Conservation (phyloP, 2,888 invertebrate species). For the Oligia fasciuncula region DNA sequence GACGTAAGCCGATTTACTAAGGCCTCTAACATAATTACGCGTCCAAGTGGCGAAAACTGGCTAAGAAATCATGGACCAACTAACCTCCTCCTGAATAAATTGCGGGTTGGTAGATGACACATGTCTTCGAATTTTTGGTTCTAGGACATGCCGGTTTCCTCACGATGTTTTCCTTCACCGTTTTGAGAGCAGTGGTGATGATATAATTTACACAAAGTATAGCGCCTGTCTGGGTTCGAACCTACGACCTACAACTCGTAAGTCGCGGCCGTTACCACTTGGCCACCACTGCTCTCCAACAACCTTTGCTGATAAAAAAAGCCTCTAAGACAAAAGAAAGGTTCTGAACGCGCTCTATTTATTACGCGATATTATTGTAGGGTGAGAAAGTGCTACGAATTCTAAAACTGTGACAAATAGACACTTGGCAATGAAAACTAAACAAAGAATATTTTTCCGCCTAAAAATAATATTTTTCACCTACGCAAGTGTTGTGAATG, state of each 20-base stretch:
- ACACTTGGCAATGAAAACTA: conserved; percentile 43
- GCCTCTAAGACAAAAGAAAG: conserved; percentile 49
- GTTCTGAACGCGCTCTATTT: conserved; percentile 26
- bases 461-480: conserved; percentile 48
- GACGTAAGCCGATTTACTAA: conserved; percentile 2
- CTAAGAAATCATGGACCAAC: conserved; percentile 10
- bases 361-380: neutral
- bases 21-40: neutral
- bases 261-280: too few species aligned
- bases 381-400: conserved; percentile 2
- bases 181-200: too few species aligned
- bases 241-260: too few species aligned
- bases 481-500: conserved; percentile 59
- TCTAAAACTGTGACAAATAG: conserved; percentile 12
- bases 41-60: conserved; percentile 10
- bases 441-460: conserved; percentile 15
- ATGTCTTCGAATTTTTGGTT: too few species aligned
- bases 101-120: too few species aligned
- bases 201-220: too few species aligned
- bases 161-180: too few species aligned
- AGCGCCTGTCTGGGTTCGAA: too few species aligned
- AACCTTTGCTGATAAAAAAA: conserved; percentile 55
- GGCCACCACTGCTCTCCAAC: too few species aligned
- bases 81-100: conserved; percentile 31
- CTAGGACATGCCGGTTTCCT: too few species aligned